A percentile compares a stretch with the other conserved stretches of the same genome.
Evolutionary conservation across 2,888 invertebrate genomes (phyloP).

Genomic region (Sminthurides aquaticus): DNA sequence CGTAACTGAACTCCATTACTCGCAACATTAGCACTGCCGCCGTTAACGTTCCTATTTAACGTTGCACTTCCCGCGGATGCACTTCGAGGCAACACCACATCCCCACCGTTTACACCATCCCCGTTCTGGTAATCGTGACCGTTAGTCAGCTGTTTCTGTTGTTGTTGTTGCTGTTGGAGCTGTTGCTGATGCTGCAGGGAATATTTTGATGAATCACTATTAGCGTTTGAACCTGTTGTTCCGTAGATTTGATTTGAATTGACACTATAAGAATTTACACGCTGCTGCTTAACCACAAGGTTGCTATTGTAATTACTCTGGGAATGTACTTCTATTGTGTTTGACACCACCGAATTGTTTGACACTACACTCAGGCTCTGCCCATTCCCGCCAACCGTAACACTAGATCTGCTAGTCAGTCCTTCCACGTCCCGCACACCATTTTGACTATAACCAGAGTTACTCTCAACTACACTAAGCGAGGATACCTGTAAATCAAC

Average conservation of each 20-base stretch:
- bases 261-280: conserved; percentile 11
- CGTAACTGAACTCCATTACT: conserved; percentile 7
- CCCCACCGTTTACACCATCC: conserved; percentile 6
- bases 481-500: conserved; percentile 1
- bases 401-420: background rate
- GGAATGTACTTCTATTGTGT: conserved; percentile 19
- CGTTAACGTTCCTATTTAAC: conserved; percentile 4
- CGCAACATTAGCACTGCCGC: conserved; percentile 7
- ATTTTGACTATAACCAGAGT: background rate
- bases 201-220: background rate
- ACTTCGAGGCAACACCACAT: conserved; percentile 18
- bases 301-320: conserved; percentile 10
- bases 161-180: conserved; percentile 1
- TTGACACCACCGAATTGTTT: conserved; percentile 10
- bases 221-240: background rate
- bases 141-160: background rate
- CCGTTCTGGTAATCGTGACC: conserved; percentile 1
- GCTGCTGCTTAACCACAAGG: background rate
- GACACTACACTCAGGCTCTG: background rate
- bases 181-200: conserved; percentile 6
- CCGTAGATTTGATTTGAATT: conserved; percentile 17
- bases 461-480: background rate
- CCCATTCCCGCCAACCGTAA: background rate
- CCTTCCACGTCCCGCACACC: conserved; percentile 1
- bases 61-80: conserved; percentile 21